These are phyloP conservation scores for Eriosoma lanigerum DNA, from an alignment of 1,140 invertebrate genomes.

Conservation along the genomic window DNA sequence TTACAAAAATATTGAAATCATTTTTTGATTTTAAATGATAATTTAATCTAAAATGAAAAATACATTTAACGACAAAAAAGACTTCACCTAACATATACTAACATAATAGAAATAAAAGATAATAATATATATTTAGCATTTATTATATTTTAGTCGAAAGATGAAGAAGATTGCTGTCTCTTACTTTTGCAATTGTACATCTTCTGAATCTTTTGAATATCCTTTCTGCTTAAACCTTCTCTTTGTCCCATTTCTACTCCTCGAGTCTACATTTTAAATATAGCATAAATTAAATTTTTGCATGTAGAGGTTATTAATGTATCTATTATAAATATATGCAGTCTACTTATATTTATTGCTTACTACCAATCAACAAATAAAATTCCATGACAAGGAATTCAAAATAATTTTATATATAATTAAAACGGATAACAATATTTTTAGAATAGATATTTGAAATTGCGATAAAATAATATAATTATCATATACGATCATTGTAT, in stretches of 20 bases:
- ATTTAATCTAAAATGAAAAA: conserved; percentile 3
- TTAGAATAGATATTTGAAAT: no score
- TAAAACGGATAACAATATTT: no score
- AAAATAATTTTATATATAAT: no score
- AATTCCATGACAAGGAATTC: no score
- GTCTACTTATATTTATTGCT: no score
- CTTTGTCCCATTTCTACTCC: conserved; percentile 64
- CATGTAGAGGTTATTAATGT: no score
- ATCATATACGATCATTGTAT: no score
- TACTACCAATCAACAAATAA: no score
- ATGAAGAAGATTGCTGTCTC: conserved; percentile 48
- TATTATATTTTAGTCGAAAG: conserved; percentile 17
- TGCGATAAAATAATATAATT: no score
- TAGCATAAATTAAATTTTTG: no score
- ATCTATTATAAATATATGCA: no score
- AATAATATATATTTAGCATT: neutral
- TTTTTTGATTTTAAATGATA: neutral
- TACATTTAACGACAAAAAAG: neutral
- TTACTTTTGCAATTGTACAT: conserved; percentile 73
- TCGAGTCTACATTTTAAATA: conserved; percentile 55
- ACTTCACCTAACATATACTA: neutral
- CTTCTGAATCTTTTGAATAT: conserved; percentile 72
- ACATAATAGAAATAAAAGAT: neutral
- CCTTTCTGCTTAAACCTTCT: conserved; percentile 70
- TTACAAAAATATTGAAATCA: no score